Base-by-base conservation (phyloP, 2,797 vertebrate genomes). In the Macrochelys suwanniensis region DNA sequence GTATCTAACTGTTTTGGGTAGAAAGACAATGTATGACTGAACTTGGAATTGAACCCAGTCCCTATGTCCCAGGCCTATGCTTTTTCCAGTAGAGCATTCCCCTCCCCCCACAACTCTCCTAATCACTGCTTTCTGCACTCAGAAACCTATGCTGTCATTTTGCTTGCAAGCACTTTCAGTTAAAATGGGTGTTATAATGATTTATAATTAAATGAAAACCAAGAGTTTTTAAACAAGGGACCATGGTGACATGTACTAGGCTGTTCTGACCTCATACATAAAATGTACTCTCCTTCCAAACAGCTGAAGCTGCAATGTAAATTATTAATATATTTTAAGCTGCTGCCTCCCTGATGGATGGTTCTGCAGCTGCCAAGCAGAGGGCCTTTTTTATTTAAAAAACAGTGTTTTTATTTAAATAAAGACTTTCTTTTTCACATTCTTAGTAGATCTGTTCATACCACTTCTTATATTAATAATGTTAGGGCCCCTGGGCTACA, bases 311-410 rank as follows among this genome's bases (percentile, higher is more conserved):
- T 95, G 37, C 47, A 84, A 59, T 78, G 92, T 76, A 80, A 96
- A 93, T 93, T 54, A 94, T 94, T 89, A 94, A 68, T 42, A 17
- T 80, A 42, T 89, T 82, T 92, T 80, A 80, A 93, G 90, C 71
- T 49, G 56, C 81, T 92, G 51, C 33, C n/a, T 84, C 97, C 4
- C 0, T 94, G 91, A 91, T 10, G 88, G 74, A 92, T 71, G 45
- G 87, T 92, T 94, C 93, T 28, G 49, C 87, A 68, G 59, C 78
- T 89, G 78, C 80, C 80, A 92, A 11, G 8, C 17, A 94, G 89
- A 94, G 84, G 68, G 49, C 37, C 37, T 42, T 42, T 42, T 42
- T 42, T 42, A 42, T 42, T 42, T 42, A 42, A 42, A 42, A 42
- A 42, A 42, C 37, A 42, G 4, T 42, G 3, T 42, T 42, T 42